phyloP scores from a whole-genome alignment of 1,140 invertebrate species.

The Plectus sambesii region DNA sequence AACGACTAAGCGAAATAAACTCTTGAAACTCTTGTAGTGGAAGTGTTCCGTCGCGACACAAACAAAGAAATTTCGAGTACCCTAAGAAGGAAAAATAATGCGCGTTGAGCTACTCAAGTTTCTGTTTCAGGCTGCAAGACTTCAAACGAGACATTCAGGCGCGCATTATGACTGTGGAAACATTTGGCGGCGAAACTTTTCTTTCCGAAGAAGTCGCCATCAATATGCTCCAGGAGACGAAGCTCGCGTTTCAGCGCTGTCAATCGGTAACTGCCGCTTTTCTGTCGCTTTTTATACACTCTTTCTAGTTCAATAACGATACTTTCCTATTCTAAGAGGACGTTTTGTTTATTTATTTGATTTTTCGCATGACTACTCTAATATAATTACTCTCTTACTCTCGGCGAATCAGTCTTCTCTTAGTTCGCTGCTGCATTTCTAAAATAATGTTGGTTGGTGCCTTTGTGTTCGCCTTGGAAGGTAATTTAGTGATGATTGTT shows the following conservation, averaged over 20 bases:
- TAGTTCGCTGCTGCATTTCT: too few relatives aligned
- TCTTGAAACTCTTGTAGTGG: too few relatives aligned
- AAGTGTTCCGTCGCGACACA: too few relatives aligned
- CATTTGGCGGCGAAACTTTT: constrained; percentile 92
- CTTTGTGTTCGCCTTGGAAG: too few relatives aligned
- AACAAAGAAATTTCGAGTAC: too few relatives aligned
- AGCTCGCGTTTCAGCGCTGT: constrained; percentile 76
- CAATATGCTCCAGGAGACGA: constrained; percentile 76
- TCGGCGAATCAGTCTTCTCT: too few relatives aligned
- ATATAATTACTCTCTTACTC: too few relatives aligned
- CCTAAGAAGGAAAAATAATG: not conserved
- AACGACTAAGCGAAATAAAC: too few relatives aligned
- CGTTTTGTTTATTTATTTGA: constrained; percentile 10
- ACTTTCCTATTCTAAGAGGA: too few relatives aligned
- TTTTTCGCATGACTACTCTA: constrained; percentile 10
- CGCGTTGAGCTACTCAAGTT: not conserved
- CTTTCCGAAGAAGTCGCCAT: constrained; percentile 91
- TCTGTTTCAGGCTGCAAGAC: constrained; percentile 66
- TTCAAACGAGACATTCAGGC: constrained; percentile 81
- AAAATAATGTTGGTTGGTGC: too few relatives aligned
- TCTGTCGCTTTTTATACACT: constrained; percentile 9
- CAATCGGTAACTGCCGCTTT: constrained; percentile 56
- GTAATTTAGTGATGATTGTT: constrained; percentile 17
- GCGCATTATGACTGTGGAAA: constrained; percentile 71
- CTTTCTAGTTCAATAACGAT: constrained; percentile 3